A percentile compares a stretch with the other conserved stretches of the same genome.
Evolutionary conservation across 2,888 invertebrate species (phyloP).

Genomic region (Bombyx huttoni): DNA sequence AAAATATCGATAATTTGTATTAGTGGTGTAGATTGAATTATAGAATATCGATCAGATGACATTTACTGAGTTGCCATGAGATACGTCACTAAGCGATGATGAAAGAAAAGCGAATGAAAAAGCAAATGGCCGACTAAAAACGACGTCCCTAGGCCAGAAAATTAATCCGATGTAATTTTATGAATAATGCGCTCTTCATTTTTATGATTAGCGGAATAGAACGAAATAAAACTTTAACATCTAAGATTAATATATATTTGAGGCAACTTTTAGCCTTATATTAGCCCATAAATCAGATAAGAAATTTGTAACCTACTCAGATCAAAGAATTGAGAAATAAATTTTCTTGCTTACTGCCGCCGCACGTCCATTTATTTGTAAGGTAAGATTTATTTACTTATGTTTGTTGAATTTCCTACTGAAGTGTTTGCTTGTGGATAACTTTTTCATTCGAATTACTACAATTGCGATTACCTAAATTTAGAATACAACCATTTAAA

Average conservation of each 20-base stretch:
- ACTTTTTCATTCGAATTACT: not conserved
- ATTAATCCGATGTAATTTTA: conserved; percentile 73
- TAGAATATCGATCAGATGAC: too few relatives aligned
- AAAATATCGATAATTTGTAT: too few relatives aligned
- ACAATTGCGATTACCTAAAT: not conserved
- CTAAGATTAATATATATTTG: conserved; percentile 46
- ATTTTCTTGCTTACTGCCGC: conserved; percentile 36
- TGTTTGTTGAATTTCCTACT: conserved; percentile 5
- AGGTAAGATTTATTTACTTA: conserved; percentile 47
- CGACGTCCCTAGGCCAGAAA: conserved; percentile 54
- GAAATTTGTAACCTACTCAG: conserved; percentile 41
- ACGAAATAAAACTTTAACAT: conserved; percentile 46
- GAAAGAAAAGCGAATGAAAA: conserved; percentile 54
- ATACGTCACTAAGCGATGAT: conserved; percentile 26
- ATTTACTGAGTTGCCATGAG: not conserved
- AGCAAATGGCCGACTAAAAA: conserved; percentile 71
- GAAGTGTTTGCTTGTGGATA: not conserved
- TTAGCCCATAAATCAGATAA: conserved; percentile 30
- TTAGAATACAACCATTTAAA: conserved; percentile 15
- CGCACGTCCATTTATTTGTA: conserved; percentile 48
- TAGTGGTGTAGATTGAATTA: too few relatives aligned
- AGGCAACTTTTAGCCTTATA: conserved; percentile 37
- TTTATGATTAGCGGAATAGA: conserved; percentile 72
- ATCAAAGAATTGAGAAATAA: conserved; percentile 42
- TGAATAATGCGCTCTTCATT: conserved; percentile 74